These are phyloP conservation scores for Protonibea diacanthus DNA, from an alignment of 2,797 vertebrate genomes.

Conservation along the genomic window DNA sequence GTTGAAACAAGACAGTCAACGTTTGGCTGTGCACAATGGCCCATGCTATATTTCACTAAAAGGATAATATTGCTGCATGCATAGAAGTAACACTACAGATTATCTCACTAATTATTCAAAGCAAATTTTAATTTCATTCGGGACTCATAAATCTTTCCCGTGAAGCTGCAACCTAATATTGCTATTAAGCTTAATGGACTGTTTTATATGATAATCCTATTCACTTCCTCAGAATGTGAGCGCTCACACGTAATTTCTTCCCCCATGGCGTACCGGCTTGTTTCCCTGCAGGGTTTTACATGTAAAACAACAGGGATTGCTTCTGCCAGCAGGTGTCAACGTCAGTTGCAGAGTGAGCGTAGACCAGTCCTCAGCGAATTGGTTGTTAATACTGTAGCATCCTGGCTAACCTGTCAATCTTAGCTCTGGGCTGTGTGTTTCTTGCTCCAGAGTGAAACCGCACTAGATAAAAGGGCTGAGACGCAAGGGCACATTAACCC, in stretches of 20 bases:
- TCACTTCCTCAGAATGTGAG: conserved; percentile 48
- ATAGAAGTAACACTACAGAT: conserved; percentile 24
- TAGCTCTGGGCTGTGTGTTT: conserved; percentile 30
- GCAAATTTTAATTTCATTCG: conserved; percentile 49
- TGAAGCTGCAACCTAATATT: conserved; percentile 58
- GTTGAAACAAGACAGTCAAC: conserved; percentile 3
- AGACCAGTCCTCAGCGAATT: conserved; percentile 27
- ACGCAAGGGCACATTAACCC: conserved; percentile 18
- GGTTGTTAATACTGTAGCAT: conserved; percentile 39
- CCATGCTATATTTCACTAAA: conserved; percentile 30
- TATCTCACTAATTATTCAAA: conserved; percentile 51
- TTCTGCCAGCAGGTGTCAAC: conserved; percentile 53
- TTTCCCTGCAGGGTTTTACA: conserved; percentile 46
- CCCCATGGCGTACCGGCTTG: conserved; percentile 14
- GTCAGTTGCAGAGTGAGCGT: conserved; percentile 39
- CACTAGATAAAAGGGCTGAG: conserved; percentile 12
- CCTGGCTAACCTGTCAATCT: conserved; percentile 43
- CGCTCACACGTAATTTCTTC: conserved; percentile 39
- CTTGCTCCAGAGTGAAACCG: conserved; percentile 26
- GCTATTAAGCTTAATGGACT: conserved; percentile 67
- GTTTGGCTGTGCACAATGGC: conserved; percentile 2
- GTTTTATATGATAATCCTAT: conserved; percentile 70
- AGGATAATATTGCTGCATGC: conserved; percentile 10
- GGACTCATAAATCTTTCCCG: conserved; percentile 37
- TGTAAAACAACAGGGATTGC: conserved; percentile 56